Percentiles rank a stretch among this genome's conserved stretches.
These are phyloP conservation scores for Morelia viridis DNA, from an alignment of 2,797 vertebrate species.

Conservation along the genomic window DNA sequence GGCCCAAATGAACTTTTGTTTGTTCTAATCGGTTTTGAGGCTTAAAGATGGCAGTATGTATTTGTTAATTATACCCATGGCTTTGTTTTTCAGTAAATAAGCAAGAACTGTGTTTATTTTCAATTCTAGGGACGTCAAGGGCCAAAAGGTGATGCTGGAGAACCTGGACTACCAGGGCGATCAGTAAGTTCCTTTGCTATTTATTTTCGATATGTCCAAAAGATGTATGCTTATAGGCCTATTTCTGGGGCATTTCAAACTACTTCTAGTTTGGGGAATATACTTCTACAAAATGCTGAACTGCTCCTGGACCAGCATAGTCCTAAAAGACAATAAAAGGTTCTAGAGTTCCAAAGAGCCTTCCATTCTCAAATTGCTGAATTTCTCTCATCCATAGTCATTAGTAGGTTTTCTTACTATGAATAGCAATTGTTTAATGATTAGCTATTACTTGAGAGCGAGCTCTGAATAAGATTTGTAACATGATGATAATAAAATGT, in stretches of 20 bases:
- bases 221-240: neutral
- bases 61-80: neutral
- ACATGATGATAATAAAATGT: slow-evolving; percentile 55
- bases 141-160: slow-evolving; percentile 91
- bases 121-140: slow-evolving; percentile 87
- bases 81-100: slow-evolving; percentile 22
- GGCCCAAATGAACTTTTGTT: neutral
- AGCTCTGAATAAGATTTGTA: slow-evolving; percentile 68
- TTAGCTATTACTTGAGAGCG: slow-evolving; percentile 55
- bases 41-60: neutral
- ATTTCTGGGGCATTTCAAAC: neutral
- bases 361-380: neutral
- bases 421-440: slow-evolving; percentile 61
- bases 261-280: neutral
- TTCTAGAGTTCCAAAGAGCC: neutral
- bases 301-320: neutral
- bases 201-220: slow-evolving; percentile 2
- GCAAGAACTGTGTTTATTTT: slow-evolving; percentile 14
- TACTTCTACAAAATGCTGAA: neutral
- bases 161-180: slow-evolving; percentile 88
- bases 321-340: neutral
- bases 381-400: neutral
- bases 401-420: slow-evolving; percentile 52
- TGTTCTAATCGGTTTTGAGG: neutral
- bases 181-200: slow-evolving; percentile 76